Evolutionary conservation across 2,797 vertebrate genomes (phyloP).

Genomic region (Rhinatrema bivittatum): DNA sequence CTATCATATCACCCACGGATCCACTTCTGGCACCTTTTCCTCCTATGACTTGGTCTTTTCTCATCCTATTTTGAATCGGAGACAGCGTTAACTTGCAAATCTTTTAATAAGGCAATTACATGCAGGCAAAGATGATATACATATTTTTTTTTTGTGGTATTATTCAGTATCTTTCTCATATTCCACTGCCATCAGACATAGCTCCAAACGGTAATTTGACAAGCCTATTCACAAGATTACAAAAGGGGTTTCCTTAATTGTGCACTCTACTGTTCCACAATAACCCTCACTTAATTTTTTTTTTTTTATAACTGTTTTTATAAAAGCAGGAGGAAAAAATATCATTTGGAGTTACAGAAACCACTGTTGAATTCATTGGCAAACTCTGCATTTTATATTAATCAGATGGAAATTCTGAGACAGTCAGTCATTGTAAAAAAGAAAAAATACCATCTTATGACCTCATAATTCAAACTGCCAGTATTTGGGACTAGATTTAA

Average conservation of each 20-base stretch:
- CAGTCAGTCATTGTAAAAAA: slow-evolving; percentile 42
- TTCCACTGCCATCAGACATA: slow-evolving; percentile 52
- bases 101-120: slow-evolving; percentile 61
- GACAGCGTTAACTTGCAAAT: slow-evolving; percentile 50
- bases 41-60: slow-evolving; percentile 12
- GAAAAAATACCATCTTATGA: slow-evolving; percentile 31
- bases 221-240: slow-evolving; percentile 55
- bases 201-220: slow-evolving; percentile 53
- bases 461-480: slow-evolving; percentile 38
- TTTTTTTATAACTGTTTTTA: slow-evolving; percentile 44
- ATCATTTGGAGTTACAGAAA: slow-evolving; percentile 39
- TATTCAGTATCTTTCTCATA: slow-evolving; percentile 54
- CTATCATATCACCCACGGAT: slow-evolving; percentile 33
- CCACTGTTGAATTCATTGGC: slow-evolving; percentile 37
- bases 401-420: slow-evolving; percentile 44
- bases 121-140: slow-evolving; percentile 59
- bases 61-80: slow-evolving; percentile 39
- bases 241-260: slow-evolving; percentile 52
- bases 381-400: slow-evolving; percentile 43
- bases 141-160: slow-evolving; percentile 54
- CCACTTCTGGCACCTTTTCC: slow-evolving; percentile 6
- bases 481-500: too few species aligned
- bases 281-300: slow-evolving; percentile 52
- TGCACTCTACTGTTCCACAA: slow-evolving; percentile 41
- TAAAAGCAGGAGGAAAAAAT: slow-evolving; percentile 45